These are phyloP conservation scores for Lasiurus cinereus DNA, from an alignment of 2,113 vertebrate genomes.

Conservation along the genomic window DNA sequence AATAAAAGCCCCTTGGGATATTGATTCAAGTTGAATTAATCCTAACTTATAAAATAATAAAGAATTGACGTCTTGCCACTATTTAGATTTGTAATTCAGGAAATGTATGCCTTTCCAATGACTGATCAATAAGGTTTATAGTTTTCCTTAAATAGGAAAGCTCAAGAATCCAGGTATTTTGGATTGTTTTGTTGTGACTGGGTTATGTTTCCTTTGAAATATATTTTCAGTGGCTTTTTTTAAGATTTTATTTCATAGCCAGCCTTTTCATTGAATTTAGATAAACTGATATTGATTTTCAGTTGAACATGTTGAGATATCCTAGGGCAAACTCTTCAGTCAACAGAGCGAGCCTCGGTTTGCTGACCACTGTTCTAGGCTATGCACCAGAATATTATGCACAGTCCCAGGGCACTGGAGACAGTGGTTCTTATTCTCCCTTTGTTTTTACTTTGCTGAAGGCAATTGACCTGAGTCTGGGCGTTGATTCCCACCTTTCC, in stretches of 20 bases:
- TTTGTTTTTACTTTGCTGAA: neutral
- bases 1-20: neutral
- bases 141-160: neutral
- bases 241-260: slow-evolving; percentile 19
- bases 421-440: neutral
- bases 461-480: neutral
- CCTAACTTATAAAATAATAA: neutral
- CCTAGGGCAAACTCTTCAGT: too few relatives aligned
- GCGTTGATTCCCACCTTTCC: neutral
- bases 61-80: neutral
- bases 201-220: neutral
- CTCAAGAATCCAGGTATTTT: neutral
- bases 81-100: neutral
- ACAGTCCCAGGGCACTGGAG: neutral
- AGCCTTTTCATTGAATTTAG: neutral
- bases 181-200: neutral
- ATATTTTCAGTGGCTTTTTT: slow-evolving; percentile 1
- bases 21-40: slow-evolving; percentile 10
- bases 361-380: neutral
- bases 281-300: neutral
- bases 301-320: neutral
- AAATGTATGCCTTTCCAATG: neutral
- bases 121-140: neutral
- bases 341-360: too few relatives aligned
- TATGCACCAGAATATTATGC: neutral